These are phyloP conservation scores for Dendrocincla fuliginosa DNA, from an alignment of 2,797 vertebrate species.

Conservation along the genomic window DNA sequence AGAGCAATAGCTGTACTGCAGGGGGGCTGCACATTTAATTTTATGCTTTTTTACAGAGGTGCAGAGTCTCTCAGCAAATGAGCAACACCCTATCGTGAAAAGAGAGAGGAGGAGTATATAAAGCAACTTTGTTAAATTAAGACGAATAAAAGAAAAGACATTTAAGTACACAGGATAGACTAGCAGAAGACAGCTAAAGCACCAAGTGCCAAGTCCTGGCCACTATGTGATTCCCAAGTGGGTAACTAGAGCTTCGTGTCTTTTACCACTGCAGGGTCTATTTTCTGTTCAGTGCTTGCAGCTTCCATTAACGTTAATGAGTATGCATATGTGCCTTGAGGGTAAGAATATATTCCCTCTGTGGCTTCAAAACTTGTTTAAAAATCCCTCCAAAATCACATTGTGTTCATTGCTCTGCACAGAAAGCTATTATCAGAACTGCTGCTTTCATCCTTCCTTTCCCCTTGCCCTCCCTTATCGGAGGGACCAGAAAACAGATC, in stretches of 20 bases:
- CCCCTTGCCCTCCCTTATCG: not conserved
- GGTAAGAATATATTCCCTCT: slow-evolving; percentile 26
- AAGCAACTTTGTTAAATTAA: slow-evolving; percentile 6
- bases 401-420: not conserved
- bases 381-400: slow-evolving; percentile 45
- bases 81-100: not conserved
- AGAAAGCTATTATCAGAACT: slow-evolving; percentile 10
- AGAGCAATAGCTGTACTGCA: not conserved
- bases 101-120: not conserved
- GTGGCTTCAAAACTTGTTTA: slow-evolving; percentile 50
- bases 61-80: not conserved
- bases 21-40: not conserved
- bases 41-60: not conserved
- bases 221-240: not conserved
- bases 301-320: slow-evolving; percentile 58
- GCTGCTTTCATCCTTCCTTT: not conserved
- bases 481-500: not conserved
- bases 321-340: slow-evolving; percentile 27
- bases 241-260: not conserved
- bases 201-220: not conserved
- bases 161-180: not conserved
- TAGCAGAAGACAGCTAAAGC: not conserved
- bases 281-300: slow-evolving; percentile 43
- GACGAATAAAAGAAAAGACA: not conserved
- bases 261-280: slow-evolving; percentile 25